Conservation (phyloP, 2,797 vertebrate species). For the Silurus aristotelis region DNA sequence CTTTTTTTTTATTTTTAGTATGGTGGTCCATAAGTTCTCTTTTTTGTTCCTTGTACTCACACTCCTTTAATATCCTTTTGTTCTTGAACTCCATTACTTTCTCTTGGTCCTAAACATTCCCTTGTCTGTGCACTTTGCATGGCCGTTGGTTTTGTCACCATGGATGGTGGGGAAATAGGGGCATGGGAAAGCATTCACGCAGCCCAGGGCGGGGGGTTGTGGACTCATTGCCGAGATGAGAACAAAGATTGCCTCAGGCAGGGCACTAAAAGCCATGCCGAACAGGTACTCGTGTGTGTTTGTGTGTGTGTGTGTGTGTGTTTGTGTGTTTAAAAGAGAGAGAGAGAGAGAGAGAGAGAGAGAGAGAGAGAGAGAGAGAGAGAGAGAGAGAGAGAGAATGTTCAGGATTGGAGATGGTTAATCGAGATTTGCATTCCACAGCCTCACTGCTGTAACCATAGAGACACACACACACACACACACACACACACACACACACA, state of each 20-base stretch:
- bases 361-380: too few species aligned
- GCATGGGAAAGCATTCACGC: neutral
- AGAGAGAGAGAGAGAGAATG: too few species aligned
- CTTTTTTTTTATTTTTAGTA: neutral
- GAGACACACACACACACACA: constrained; percentile 58
- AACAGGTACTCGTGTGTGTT: constrained; percentile 36
- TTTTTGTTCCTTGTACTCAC: neutral
- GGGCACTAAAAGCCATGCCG: constrained; percentile 30
- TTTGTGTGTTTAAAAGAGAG: constrained; percentile 34
- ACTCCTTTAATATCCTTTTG: neutral
- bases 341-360: too few species aligned
- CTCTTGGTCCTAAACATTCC: neutral
- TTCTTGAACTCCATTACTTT: neutral
- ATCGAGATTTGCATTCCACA: constrained; percentile 73
- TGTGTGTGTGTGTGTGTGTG: neutral
- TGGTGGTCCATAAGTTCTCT: neutral
- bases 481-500: constrained; percentile 8
- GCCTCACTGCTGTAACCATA: constrained; percentile 66
- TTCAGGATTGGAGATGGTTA: constrained; percentile 57
- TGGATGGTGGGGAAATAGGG: neutral
- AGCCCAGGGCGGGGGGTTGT: constrained; percentile 1
- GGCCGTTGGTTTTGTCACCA: neutral
- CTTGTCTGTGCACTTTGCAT: neutral
- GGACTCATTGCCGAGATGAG: constrained; percentile 8
- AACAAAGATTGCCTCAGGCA: constrained; percentile 16